Evolutionary conservation across 2,797 vertebrate species (phyloP), one percentile per base, ranked within the genome.

Genomic region (Acrossocheilus fasciatus): DNA sequence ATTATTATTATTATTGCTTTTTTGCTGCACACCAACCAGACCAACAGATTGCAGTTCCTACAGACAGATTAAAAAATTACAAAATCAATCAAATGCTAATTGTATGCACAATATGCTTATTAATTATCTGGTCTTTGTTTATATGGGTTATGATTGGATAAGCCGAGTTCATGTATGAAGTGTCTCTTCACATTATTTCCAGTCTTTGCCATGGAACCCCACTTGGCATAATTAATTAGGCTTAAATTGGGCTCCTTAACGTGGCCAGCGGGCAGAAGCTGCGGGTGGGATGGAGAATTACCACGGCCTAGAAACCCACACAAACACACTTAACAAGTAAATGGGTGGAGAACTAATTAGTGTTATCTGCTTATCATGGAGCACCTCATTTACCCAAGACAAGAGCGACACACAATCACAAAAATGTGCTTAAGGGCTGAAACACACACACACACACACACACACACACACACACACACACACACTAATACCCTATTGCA

Each of bases 261-360:
- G 95, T 93, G 93, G 91, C 89, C 90, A 94, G 89, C 90, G 92
- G 91, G 91, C 93, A 89, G 57, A 89, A 91, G 87, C 78, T 41
- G 90, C 87, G 90, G 85, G 90, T 47, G 78, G 47, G 52, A 66
- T 81, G 86, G 90, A 89, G 91, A 91, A 91, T 94, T 94, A 94
- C 86, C 91, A 90, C 89, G 76, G 90, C 90, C 92, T 92, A 92
- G 93, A 95, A 95, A 95, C 94, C 93, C 94, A 95, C 93, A 94
- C 90, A 93, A 94, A 90, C 92, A 92, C 95, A 95, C 94, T 95
- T 95, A 95, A 96, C 95, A 95, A 95, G 94, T 94, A 95, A 94
- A 89, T 93, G 95, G 95, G 95, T 94, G 95, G 95, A 95, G 94
- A 94, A 95, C 93, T 95, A 95, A 95, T 96, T 96, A 95, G 94